Percentiles rank a stretch among this genome's conserved stretches.
Evolutionary conservation across 1,140 invertebrate species (phyloP).

Genomic region (Trichonephila clavipes): DNA sequence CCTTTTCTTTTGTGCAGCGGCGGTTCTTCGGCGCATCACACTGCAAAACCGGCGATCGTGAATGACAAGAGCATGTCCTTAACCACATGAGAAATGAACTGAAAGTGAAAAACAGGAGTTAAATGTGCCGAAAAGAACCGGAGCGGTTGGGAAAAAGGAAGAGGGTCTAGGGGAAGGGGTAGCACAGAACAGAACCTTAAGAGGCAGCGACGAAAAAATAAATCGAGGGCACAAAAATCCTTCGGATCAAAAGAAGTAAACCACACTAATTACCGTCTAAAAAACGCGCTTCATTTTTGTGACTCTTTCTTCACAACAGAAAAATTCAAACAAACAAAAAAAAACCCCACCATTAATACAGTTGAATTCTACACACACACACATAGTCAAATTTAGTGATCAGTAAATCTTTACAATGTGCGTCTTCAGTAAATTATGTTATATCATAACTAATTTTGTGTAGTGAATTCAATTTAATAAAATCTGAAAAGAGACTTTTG

Average conservation of each 20-base stretch:
- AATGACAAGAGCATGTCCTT: conserved; percentile 75
- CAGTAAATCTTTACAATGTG: not conserved
- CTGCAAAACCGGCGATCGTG: conserved; percentile 67
- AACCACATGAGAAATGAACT: conserved; percentile 76
- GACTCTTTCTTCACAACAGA: conserved; percentile 5
- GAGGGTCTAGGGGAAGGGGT: conserved; percentile 7
- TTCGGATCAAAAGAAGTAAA: conserved; percentile 64
- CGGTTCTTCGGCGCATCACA: conserved; percentile 59
- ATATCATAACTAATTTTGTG: too few species aligned
- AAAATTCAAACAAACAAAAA: not conserved
- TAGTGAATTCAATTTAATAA: too few species aligned
- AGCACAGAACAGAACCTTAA: conserved; percentile 54
- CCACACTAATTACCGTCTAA: conserved; percentile 71
- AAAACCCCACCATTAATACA: not conserved
- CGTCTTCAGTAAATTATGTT: too few species aligned
- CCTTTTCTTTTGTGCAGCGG: conserved; percentile 58
- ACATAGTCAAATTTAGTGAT: not conserved
- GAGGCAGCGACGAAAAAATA: conserved; percentile 39
- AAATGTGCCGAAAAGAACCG: conserved; percentile 75
- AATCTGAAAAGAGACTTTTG: too few species aligned
- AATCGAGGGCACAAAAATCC: conserved; percentile 52
- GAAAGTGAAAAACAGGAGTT: conserved; percentile 76
- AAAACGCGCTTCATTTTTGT: conserved; percentile 51
- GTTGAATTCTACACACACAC: not conserved
- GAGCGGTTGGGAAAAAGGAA: conserved; percentile 32